These are phyloP conservation scores for Monopis laevigella DNA, from an alignment of 2,888 invertebrate species.

Conservation along the genomic window DNA sequence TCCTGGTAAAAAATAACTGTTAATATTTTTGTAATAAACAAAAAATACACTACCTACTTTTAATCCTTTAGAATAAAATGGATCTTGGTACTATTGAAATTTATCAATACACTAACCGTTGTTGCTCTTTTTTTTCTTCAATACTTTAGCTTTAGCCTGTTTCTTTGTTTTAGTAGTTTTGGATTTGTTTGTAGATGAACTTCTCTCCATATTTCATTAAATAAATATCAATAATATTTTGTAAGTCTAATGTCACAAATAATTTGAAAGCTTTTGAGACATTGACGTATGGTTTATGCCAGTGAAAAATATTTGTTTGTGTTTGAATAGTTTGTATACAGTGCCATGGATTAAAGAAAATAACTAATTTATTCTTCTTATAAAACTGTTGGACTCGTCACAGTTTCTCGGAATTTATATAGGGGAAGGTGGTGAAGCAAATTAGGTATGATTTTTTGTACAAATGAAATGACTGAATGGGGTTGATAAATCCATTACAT, in stretches of 20 bases:
- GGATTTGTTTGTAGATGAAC: constrained; percentile 26
- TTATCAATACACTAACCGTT: constrained; percentile 30
- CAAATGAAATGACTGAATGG: too few relatives aligned
- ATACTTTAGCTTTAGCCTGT: constrained; percentile 42
- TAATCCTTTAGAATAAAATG: neutral
- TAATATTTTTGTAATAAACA: too few relatives aligned
- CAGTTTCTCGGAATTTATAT: neutral
- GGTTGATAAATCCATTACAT: too few relatives aligned
- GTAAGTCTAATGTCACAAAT: neutral
- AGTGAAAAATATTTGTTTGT: neutral
- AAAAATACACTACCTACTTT: too few relatives aligned
- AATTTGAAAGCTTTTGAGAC: neutral
- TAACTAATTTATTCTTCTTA: too few relatives aligned
- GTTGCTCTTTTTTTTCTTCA: constrained; percentile 46
- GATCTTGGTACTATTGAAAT: neutral
- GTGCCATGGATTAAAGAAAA: too few relatives aligned
- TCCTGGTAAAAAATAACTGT: constrained; percentile 34
- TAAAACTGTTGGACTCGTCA: neutral
- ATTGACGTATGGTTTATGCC: neutral
- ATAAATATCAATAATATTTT: constrained; percentile 13
- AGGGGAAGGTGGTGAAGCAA: neutral
- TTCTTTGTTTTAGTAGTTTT: constrained; percentile 33
- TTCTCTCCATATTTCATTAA: constrained; percentile 40
- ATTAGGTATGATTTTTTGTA: too few relatives aligned
- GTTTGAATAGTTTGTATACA: neutral